These are phyloP conservation scores for Bergia sp. DNA, from an alignment of 92 coral and sea anemone species.

Conservation along the genomic window DNA sequence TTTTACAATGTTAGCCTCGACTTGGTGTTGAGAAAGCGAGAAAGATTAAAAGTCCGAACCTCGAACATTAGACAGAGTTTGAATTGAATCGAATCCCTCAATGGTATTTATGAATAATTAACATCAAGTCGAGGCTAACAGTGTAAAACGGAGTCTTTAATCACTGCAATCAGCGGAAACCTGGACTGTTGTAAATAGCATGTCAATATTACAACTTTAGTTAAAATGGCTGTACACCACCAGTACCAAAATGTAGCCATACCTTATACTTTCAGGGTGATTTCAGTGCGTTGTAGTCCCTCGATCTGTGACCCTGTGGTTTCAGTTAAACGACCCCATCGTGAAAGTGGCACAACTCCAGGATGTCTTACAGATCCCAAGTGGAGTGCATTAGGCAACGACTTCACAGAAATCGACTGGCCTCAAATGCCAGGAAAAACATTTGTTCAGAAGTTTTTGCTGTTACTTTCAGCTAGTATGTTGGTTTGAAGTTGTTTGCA, in stretches of 20 bases:
- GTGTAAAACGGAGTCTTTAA: no score
- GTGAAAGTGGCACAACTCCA: conserved; percentile 58
- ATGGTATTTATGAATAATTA: no score
- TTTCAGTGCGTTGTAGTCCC: conserved; percentile 79
- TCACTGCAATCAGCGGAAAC: no score
- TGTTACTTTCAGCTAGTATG: conserved; percentile 71
- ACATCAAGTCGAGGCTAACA: no score
- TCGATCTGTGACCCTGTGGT: conserved; percentile 67
- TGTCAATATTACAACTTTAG: no score
- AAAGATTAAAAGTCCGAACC: no score
- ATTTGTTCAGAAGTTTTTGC: conserved; percentile 67
- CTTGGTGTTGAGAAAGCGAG: no score
- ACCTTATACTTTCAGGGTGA: conserved; percentile 47
- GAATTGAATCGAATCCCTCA: no score
- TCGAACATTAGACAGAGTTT: no score
- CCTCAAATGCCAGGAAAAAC: conserved; percentile 83
- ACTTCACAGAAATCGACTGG: conserved; percentile 76
- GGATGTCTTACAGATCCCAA: conserved; percentile 66
- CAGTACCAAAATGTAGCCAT: not conserved
- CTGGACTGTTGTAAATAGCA: no score
- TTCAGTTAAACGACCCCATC: conserved; percentile 71
- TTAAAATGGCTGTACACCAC: not conserved
- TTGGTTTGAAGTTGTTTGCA: conserved; percentile 4
- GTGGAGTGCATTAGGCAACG: conserved; percentile 80
- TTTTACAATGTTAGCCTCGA: no score